Conservation (phyloP, 2,797 vertebrate genomes). For the Manis pentadactyla region DNA sequence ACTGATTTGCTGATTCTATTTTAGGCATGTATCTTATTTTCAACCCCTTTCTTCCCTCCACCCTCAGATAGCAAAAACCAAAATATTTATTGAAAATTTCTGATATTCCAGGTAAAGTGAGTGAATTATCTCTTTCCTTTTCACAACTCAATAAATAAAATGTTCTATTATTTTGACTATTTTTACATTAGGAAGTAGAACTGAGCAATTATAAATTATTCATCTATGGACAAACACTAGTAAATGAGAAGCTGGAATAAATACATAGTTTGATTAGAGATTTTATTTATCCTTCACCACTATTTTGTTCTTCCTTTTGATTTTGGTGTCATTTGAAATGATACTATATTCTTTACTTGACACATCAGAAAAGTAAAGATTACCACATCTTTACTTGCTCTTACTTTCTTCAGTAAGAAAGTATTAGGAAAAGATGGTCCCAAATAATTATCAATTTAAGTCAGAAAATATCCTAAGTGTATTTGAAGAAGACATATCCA, state of each 20-base stretch:
- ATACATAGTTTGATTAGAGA: not conserved
- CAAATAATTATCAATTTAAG: not conserved
- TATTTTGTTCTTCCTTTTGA: conserved; percentile 3
- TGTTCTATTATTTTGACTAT: not conserved
- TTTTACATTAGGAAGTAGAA: not conserved
- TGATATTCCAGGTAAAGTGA: not conserved
- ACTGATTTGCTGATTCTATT: not conserved
- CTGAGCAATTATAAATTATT: not conserved
- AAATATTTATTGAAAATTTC: not conserved
- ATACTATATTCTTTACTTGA: not conserved
- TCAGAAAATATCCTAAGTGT: not conserved
- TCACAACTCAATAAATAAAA: not conserved
- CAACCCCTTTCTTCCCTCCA: no score
- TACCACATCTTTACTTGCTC: not conserved
- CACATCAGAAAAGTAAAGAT: not conserved
- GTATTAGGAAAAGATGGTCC: not conserved
- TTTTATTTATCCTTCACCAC: conserved; percentile 5
- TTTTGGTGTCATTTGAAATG: not conserved
- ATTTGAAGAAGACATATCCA: not conserved
- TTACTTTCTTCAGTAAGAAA: not conserved
- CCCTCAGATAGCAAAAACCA: not conserved
- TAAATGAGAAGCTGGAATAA: not conserved
- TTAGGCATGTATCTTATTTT: not conserved
- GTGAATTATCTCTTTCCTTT: conserved; percentile 1
- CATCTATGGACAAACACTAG: not conserved